Conservation (phyloP, 2,113 vertebrate genomes). For the Myodes glareolus region DNA sequence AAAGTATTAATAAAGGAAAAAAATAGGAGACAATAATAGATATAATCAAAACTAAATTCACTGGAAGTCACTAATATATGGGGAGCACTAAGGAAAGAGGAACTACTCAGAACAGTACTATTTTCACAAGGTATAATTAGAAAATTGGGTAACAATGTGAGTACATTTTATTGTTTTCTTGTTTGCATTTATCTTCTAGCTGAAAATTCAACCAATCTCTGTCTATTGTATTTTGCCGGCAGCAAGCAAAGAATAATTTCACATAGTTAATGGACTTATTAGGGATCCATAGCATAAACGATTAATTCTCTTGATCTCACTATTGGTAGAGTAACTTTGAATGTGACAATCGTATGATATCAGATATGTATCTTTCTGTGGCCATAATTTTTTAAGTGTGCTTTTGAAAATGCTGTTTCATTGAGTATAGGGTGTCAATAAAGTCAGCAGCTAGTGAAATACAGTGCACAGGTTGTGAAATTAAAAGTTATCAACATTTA, state of each 20-base stretch:
- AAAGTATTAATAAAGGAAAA: not conserved
- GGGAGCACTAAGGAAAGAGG: not conserved
- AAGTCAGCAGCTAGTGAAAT: not conserved
- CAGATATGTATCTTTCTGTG: not conserved
- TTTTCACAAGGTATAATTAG: slow-evolving; percentile 27
- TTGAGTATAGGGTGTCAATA: not conserved
- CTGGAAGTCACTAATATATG: not conserved
- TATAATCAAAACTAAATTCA: not conserved
- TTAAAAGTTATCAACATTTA: not conserved
- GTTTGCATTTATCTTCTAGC: not conserved
- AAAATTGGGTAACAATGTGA: not conserved
- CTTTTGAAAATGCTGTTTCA: not conserved
- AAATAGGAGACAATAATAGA: not conserved
- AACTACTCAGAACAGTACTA: not conserved
- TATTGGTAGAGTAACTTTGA: not conserved
- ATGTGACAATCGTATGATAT: not conserved
- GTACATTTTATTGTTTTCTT: not conserved
- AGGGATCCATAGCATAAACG: not conserved
- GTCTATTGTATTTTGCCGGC: not conserved
- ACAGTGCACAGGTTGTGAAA: not conserved
- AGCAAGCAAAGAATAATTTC: not conserved
- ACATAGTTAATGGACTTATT: not conserved
- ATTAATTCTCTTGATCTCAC: not conserved
- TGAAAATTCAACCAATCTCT: slow-evolving; percentile 9
- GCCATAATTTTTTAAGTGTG: not conserved